Conservation (phyloP, 37 sponge, comb jelly and placozoan species). For the Amphimedon queenslandica region DNA sequence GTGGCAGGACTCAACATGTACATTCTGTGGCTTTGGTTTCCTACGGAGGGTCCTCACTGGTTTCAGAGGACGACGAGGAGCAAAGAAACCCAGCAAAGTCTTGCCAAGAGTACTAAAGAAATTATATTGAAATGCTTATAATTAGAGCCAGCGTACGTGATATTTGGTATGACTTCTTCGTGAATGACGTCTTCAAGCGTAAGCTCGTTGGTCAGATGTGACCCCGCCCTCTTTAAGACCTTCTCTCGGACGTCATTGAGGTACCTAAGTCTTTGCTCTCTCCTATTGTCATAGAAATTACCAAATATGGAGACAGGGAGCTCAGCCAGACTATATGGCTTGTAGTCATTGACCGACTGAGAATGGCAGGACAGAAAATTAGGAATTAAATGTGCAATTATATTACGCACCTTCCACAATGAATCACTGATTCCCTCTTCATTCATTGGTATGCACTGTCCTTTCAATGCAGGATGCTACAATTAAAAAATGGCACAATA, state of each 20-base stretch:
- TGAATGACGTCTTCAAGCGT: conserved; percentile 47
- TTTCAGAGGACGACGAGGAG: conserved; percentile 80
- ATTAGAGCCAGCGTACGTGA: too few relatives aligned
- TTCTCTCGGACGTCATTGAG: conserved; percentile 52
- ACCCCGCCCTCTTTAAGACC: conserved; percentile 30
- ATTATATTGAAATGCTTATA: too few relatives aligned
- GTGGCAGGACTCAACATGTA: conserved; percentile 27
- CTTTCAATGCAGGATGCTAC: conserved; percentile 47
- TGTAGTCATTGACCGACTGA: conserved; percentile 38
- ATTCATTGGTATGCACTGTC: conserved; percentile 51
- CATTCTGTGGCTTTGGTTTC: conserved; percentile 58
- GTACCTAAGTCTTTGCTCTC: conserved; percentile 46
- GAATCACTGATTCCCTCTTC: conserved; percentile 36
- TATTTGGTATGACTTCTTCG: conserved; percentile 59
- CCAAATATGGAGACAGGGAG: conserved; percentile 43
- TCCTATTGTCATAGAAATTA: conserved; percentile 40
- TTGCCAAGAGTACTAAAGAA: conserved; percentile 58
- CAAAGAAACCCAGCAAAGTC: conserved; percentile 54
- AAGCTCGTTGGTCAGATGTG: conserved; percentile 9
- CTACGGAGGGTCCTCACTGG: conserved; percentile 59
- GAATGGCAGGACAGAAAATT: too few relatives aligned
- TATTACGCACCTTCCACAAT: conserved; percentile 52
- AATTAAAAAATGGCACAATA: not conserved
- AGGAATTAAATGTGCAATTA: too few relatives aligned
- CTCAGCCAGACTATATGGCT: conserved; percentile 42